phyloP scores from a whole-genome alignment of 2,113 vertebrate genomes.

The Notothenia rossii region DNA sequence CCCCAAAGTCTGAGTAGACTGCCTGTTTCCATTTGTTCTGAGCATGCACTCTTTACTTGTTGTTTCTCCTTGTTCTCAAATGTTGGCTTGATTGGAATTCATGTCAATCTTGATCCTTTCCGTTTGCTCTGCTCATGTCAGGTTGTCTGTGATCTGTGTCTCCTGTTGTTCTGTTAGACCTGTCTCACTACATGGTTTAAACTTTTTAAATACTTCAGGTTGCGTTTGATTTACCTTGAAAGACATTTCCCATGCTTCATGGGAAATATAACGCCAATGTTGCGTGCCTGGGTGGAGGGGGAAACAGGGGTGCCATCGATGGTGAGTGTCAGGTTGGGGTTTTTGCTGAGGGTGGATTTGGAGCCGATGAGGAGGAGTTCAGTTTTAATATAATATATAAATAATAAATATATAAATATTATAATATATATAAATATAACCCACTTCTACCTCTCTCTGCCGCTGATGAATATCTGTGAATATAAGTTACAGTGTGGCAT shows the following conservation, averaged over 20 bases:
- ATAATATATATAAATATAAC: too few relatives aligned
- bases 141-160: conserved; percentile 19
- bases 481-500: too few relatives aligned
- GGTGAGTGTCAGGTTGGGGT: too few relatives aligned
- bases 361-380: too few relatives aligned
- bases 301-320: too few relatives aligned
- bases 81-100: conserved; percentile 25
- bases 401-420: too few relatives aligned
- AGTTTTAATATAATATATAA: too few relatives aligned
- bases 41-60: not conserved
- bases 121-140: conserved; percentile 22
- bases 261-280: too few relatives aligned
- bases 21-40: conserved; percentile 6
- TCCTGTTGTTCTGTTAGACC: conserved; percentile 8
- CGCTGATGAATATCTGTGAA: too few relatives aligned
- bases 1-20: not conserved
- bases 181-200: not conserved
- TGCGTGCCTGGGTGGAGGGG: too few relatives aligned
- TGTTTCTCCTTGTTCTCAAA: conserved; percentile 18
- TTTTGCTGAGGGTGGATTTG: too few relatives aligned
- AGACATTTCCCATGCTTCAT: conserved; percentile 25
- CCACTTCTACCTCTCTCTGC: too few relatives aligned
- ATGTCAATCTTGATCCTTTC: conserved; percentile 31
- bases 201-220: conserved; percentile 25
- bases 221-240: conserved; percentile 42